A percentile compares a stretch with the other conserved stretches of the same genome.
Conservation (phyloP, 2,113 vertebrate species). For the Chamaetylas fuelleborni region DNA sequence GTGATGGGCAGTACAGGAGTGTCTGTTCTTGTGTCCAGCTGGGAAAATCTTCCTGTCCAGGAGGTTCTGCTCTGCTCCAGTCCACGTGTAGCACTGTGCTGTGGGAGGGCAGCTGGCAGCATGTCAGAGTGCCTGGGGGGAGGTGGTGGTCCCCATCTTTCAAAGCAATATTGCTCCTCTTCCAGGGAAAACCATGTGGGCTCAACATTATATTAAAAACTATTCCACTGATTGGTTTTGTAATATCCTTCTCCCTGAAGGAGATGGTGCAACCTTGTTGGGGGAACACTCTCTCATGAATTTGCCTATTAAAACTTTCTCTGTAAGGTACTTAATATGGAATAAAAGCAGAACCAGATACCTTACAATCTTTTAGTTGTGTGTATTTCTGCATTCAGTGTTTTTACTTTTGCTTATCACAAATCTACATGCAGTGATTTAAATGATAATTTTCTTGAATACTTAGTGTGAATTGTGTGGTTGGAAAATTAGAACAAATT, state of each 20-base stretch:
- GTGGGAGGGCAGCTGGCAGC: not conserved
- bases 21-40: not conserved
- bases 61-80: not conserved
- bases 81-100: not conserved
- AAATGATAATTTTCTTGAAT: not conserved
- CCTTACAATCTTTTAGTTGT: not conserved
- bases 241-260: not conserved
- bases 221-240: not conserved
- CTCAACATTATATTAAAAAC: not conserved
- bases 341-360: not conserved
- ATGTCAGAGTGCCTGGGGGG: accelerated
- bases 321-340: not conserved
- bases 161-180: constrained; percentile 1
- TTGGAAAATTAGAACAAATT: not conserved
- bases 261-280: not conserved
- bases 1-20: not conserved
- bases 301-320: not conserved
- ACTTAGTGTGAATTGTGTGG: not conserved
- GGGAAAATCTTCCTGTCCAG: not conserved
- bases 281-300: not conserved
- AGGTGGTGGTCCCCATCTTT: not conserved
- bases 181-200: not conserved
- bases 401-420: not conserved
- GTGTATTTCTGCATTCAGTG: not conserved
- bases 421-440: not conserved